These are phyloP conservation scores for Lithophane ornitopus DNA, from an alignment of 2,888 invertebrate genomes.

Conservation along the genomic window DNA sequence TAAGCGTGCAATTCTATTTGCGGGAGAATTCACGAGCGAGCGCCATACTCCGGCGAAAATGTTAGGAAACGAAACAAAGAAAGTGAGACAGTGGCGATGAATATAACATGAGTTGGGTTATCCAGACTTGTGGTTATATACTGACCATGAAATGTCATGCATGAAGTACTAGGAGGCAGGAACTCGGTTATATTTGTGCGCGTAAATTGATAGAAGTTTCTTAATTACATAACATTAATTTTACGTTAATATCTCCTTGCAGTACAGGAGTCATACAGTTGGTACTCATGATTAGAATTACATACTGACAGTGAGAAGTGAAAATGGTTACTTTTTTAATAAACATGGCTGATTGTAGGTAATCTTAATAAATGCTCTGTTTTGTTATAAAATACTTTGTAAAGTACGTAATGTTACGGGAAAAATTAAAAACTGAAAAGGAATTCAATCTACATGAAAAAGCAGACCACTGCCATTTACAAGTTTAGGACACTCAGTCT, in stretches of 20 bases:
- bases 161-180: constrained; percentile 13
- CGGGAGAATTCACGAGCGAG: constrained; percentile 52
- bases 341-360: no score
- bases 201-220: neutral
- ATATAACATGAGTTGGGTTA: constrained; percentile 50
- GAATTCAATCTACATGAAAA: neutral
- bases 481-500: neutral
- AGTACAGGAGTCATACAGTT: no score
- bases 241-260: no score
- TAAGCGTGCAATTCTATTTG: constrained; percentile 61
- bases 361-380: neutral
- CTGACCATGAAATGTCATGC: constrained; percentile 22
- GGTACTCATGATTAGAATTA: neutral
- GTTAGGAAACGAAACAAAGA: constrained; percentile 57
- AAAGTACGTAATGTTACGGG: no score
- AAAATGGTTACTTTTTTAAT: neutral
- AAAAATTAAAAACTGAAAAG: no score
- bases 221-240: neutral
- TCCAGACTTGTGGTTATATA: constrained; percentile 40
- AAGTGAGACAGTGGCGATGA: constrained; percentile 58
- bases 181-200: neutral
- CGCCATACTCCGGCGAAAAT: constrained; percentile 48
- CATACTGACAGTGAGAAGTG: neutral
- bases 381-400: neutral
- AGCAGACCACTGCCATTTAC: neutral